Evolutionary conservation across 2,888 invertebrate genomes (phyloP), one percentile per base, ranked within the genome.

Genomic region (Scaptodrosophila latifasciaeformis): DNA sequence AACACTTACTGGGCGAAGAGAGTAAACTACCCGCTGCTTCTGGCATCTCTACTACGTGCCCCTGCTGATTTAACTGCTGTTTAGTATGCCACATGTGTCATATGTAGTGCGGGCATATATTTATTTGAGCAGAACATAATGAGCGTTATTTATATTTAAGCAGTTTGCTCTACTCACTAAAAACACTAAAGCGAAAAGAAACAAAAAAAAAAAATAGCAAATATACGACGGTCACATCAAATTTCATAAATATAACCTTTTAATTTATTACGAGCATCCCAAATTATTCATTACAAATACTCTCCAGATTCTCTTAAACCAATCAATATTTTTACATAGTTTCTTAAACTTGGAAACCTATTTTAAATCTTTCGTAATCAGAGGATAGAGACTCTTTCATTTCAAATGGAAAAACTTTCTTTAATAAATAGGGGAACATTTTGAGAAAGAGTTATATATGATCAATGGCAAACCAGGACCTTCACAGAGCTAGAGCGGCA

Each of bases 71-170:
- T 46, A 31, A 46, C 44, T 13, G 53, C 52, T 50, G 35, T 43
- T 55, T 55, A 55, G 35, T 56, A 56, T 56, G 56, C 56, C 43
- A 31, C 44, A 42, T 42, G 48, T 49, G 57, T 27, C 48, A 44
- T 39, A 29, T 49, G 29, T 34, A 53, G 58, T 58, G 42, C 39
- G 53, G 46, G 43, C 30, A 37, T 49, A 61, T 64, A 68, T 67
- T 62, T 68, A 66, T 56, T 59, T 54, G 65, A 66, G 65, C 65
- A 57, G 62, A 59, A 61, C 66, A 57, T 65, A 72, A 67, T 76
- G 70, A 63, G 65, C 34, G 61, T 67, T 70, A 65, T 77, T 77
- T 74, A 72, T 67, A 70, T 63, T 69, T 60, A 65, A 71, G 62
- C 65, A 62, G 60, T 55, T 58, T 56, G 49, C 50, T 49, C 48